Base-by-base conservation (phyloP, 1,140 invertebrate species). In the Solenopsis invicta region DNA sequence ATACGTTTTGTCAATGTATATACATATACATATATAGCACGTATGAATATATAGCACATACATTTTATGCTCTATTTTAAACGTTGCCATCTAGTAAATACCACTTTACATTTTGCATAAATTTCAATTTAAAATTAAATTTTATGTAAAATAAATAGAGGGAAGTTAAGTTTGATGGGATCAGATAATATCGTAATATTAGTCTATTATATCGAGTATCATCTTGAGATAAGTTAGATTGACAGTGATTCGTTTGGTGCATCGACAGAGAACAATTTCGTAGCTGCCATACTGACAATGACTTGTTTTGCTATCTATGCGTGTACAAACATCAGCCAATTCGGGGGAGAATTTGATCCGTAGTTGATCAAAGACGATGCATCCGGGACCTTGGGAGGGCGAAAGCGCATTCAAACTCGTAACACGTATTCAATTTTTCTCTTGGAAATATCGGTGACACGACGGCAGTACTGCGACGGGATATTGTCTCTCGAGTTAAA, bases 401-500 rank as follows among this genome's bases (percentile, higher is more conserved):
- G 21, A 69, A 50, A 69, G 66, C 66, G 41, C 66, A 69, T 69
- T 69, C 66, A 69, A 69, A 69, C 66, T 69, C 41, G 41, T 4
- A 69, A 41, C 66, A 69, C 66, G 41, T 69, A 69, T 69, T 69
- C 66, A 69, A 69, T 69, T 69, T 69, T 69, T 69, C 66, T 69
- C 66, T 69, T 50, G 66, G 5, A 69, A 69, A 69, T 69, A 69
- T 69, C 66, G 66, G 66, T 69, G 66, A 69, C 66, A 69, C 66
- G 66, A 69, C 66, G 66, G 66, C 66, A 69, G 66, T 69, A 69
- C 41, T 50, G 41, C 21, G 41, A 69, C 41, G 41, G 66, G 21
- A 48, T 69, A 69, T 69, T 69, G 66, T 69, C 66, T 69, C 66
- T 69, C 66, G 66, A 69, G 66, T 69, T 69, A 69, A 69, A 69